A percentile compares a stretch with the other conserved stretches of the same genome.
phyloP scores from a whole-genome alignment of 1,140 invertebrate species.

The Linepithema humile region DNA sequence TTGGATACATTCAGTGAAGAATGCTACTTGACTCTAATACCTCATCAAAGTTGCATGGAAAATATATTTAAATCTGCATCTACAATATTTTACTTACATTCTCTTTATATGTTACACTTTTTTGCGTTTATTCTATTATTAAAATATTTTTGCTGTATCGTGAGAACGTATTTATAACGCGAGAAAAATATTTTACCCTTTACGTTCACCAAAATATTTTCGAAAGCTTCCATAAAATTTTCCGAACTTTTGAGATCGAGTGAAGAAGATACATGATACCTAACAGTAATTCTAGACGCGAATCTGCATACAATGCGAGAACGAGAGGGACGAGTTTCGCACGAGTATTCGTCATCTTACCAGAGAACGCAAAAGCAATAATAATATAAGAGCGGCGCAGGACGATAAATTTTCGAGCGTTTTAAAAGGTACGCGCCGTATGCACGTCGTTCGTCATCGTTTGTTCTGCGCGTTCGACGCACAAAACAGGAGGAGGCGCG shows the following conservation, averaged over 20 bases:
- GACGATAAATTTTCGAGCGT: conserved; percentile 64
- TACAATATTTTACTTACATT: background rate
- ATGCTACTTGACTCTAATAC: conserved; percentile 24
- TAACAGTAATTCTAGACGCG: background rate
- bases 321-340: conserved; percentile 1
- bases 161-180: too few species aligned
- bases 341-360: conserved; percentile 14
- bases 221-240: too few species aligned
- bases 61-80: conserved; percentile 2
- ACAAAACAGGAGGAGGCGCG: conserved; percentile 26
- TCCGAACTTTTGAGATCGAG: too few species aligned
- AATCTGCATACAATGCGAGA: conserved; percentile 69
- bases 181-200: too few species aligned
- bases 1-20: background rate
- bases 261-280: background rate
- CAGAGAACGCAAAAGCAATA: conserved; percentile 43
- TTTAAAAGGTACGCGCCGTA: conserved; percentile 37
- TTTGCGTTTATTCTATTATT: background rate
- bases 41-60: conserved; percentile 19
- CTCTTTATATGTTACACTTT: background rate
- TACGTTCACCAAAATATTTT: too few species aligned
- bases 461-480: conserved; percentile 44
- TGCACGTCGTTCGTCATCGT: conserved; percentile 53
- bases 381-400: conserved; percentile 29
- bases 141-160: too few species aligned